Percentiles rank a stretch among this genome's conserved stretches.
Conservation (phyloP, 2,888 invertebrate genomes). For the Cryptocephalus primarius region DNA sequence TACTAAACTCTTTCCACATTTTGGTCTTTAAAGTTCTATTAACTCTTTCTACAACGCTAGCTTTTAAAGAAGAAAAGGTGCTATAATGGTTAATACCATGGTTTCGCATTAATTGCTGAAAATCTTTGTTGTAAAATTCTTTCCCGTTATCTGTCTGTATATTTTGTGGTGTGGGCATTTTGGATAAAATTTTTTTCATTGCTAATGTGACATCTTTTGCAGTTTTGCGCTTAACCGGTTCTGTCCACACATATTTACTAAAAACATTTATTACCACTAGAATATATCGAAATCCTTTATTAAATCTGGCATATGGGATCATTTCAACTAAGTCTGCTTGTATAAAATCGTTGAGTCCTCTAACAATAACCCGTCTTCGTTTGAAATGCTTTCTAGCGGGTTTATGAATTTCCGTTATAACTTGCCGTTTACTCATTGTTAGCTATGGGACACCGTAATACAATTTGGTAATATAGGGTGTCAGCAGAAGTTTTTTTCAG, state of each 20-base stretch:
- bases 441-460: no score
- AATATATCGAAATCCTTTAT: slow-evolving; percentile 26
- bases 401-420: slow-evolving; percentile 27
- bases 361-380: slow-evolving; percentile 24
- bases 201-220: slow-evolving; percentile 17
- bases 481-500: no score
- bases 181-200: slow-evolving; percentile 7
- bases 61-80: slow-evolving; percentile 12
- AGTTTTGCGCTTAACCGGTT: slow-evolving; percentile 27
- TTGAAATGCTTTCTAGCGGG: slow-evolving; percentile 28
- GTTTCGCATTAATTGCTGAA: slow-evolving; percentile 17
- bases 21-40: slow-evolving; percentile 17
- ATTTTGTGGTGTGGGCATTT: background rate
- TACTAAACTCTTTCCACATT: slow-evolving; percentile 23
- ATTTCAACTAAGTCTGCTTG: slow-evolving; percentile 35
- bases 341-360: slow-evolving; percentile 33
- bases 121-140: slow-evolving; percentile 22
- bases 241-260: slow-evolving; percentile 32
- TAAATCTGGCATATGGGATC: slow-evolving; percentile 21
- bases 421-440: background rate
- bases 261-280: slow-evolving; percentile 31
- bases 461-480: no score
- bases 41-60: slow-evolving; percentile 16
- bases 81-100: slow-evolving; percentile 18
- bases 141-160: slow-evolving; percentile 13